These are phyloP conservation scores for Rhagium mordax DNA, from an alignment of 2,888 invertebrate species.

Conservation along the genomic window DNA sequence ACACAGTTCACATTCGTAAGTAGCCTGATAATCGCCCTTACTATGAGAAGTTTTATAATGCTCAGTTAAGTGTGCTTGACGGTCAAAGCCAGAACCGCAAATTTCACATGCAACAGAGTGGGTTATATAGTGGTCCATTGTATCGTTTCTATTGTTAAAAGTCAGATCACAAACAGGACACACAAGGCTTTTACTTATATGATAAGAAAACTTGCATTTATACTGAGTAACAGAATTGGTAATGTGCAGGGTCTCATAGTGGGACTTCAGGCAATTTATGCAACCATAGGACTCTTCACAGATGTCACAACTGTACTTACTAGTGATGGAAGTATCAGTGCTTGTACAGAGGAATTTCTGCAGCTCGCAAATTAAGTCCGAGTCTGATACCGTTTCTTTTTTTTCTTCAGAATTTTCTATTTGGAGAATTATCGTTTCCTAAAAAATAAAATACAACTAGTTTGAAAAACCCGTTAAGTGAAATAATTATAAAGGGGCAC, in stretches of 20 bases:
- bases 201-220: constrained; percentile 45
- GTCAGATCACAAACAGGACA: constrained; percentile 45
- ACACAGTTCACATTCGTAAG: constrained; percentile 47
- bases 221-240: constrained; percentile 47
- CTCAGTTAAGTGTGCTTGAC: constrained; percentile 51
- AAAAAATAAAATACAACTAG: constrained; percentile 12
- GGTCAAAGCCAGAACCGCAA: constrained; percentile 55
- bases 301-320: constrained; percentile 41
- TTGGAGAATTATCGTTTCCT: constrained; percentile 50
- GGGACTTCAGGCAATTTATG: constrained; percentile 55
- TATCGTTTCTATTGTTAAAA: constrained; percentile 38
- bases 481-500: too few relatives aligned
- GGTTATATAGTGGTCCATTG: constrained; percentile 48
- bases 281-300: constrained; percentile 47
- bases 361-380: constrained; percentile 27
- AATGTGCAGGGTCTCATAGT: constrained; percentile 55
- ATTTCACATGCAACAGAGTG: constrained; percentile 55
- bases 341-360: constrained; percentile 31
- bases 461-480: too few relatives aligned
- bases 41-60: constrained; percentile 52
- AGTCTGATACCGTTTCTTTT: neutral
- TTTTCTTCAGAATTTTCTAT: constrained; percentile 42
- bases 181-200: constrained; percentile 23
- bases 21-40: constrained; percentile 41
- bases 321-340: constrained; percentile 13